Percentiles rank a stretch among this genome's conserved stretches.
Evolutionary conservation across 1,140 invertebrate genomes (phyloP).

Genomic region (Latrodectus geometricus): DNA sequence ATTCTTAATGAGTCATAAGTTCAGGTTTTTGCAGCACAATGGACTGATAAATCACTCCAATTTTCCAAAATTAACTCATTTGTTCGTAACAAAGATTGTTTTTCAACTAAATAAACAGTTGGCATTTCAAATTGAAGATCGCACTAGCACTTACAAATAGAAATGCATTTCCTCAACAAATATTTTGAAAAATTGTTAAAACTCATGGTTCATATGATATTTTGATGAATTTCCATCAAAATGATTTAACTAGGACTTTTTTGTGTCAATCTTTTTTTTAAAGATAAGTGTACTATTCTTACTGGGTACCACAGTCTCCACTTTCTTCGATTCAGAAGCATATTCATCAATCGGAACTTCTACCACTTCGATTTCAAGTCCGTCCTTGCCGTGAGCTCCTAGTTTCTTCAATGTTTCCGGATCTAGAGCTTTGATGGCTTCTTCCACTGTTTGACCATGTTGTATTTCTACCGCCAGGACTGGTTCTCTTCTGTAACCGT

Average conservation of each 20-base stretch:
- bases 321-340: constrained; percentile 50
- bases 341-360: constrained; percentile 56
- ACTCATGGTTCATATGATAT: no score
- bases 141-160: no score
- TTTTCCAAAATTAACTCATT: no score
- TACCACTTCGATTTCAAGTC: constrained; percentile 58
- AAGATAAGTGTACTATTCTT: constrained; percentile 24
- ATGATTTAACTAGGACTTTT: constrained; percentile 20
- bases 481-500: constrained; percentile 49
- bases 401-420: constrained; percentile 41
- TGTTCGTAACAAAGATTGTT: no score
- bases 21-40: no score
- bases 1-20: no score
- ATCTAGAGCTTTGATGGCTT: constrained; percentile 48
- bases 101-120: no score
- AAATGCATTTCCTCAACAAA: no score
- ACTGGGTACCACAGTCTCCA: constrained; percentile 38
- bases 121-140: no score
- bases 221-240: no score
- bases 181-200: no score
- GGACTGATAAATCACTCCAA: no score
- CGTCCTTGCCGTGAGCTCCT: constrained; percentile 41
- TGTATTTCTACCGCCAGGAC: constrained; percentile 48
- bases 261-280: background rate
- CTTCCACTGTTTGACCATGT: constrained; percentile 49